A percentile compares a stretch with the other conserved stretches of the same genome.
Conservation (phyloP, 2,113 vertebrate genomes). For the Varanus komodoensis region DNA sequence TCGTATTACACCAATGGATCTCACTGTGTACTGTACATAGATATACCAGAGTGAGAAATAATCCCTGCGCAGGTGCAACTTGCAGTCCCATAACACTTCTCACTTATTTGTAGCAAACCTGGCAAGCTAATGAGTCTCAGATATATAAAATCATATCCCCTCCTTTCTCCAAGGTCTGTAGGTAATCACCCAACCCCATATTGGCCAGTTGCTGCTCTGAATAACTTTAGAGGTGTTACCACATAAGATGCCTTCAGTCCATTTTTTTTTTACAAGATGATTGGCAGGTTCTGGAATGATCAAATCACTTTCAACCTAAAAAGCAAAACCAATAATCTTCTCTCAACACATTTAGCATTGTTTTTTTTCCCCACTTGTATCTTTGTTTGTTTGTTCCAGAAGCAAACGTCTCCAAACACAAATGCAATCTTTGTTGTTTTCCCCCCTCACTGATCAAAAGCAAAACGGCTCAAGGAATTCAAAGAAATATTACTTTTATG, state of each 20-base stretch:
- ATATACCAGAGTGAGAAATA: too few species aligned
- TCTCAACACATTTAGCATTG: background rate
- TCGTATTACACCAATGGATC: too few species aligned
- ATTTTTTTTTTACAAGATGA: background rate
- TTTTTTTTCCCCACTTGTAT: background rate
- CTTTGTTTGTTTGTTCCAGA: background rate
- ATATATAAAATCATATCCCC: too few species aligned
- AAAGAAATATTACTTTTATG: constrained; percentile 6
- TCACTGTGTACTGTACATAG: too few species aligned
- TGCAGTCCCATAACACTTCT: too few species aligned
- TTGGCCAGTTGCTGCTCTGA: background rate
- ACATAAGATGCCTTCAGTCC: background rate
- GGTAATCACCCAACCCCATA: background rate
- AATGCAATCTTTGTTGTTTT: background rate
- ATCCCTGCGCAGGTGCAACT: too few species aligned
- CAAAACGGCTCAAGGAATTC: background rate
- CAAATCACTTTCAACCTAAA: constrained; percentile 3
- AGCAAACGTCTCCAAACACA: constrained; percentile 7
- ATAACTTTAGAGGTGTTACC: background rate
- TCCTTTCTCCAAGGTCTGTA: background rate
- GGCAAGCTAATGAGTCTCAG: too few species aligned
- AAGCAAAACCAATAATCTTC: background rate
- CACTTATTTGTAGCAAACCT: too few species aligned
- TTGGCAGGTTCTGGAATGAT: background rate
- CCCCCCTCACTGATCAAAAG: background rate